Base-by-base conservation (phyloP, 2,888 invertebrate species). In the Leucoma salicis region DNA sequence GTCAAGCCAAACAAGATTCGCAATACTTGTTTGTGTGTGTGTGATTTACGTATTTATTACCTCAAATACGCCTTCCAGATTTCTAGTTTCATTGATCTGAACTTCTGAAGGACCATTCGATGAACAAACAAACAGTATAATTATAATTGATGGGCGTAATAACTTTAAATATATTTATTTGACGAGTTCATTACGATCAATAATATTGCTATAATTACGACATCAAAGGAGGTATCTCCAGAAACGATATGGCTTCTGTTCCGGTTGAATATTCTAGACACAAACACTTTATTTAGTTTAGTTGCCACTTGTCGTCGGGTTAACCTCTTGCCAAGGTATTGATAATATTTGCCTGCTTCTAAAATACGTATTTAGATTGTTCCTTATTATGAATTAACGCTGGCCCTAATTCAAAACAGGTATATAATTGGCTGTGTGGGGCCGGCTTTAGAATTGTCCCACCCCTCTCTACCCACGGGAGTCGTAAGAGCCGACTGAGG, bases 81-180 rank as follows among this genome's bases (percentile, higher is more conserved):
- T 57, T 48, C 35, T 54, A 47, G 41, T 39, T 48, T 44, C 53
- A 55, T 59, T 60, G 55, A 63, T 53, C 39, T 54, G 41, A n/a
- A n/a, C n/a, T n/a, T n/a, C n/a, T n/a, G n/a, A 35, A 33, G 42
- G 47, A 61, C 52, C 57, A 53, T 53, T 4, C 52, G 46, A 54
- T 56, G 62, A 65, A 74, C 58, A 67, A 78, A 81, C 68, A 80
- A 79, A 80, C 77, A 79, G 62, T 64, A 59, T 72, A 72, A 75
- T 71, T 75, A 67, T 77, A 69, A 69, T 61, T 51, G 45, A 64
- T 60, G 60, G 59, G 59, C 63, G 61, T 54, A 61, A 66, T 69
- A 59, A 60, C 42, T 62, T 53, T 49, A 57, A 56, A 60, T 65
- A 64, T 75, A 70, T 82, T 76, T 74, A 70, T 78, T 73, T 56